phyloP scores from a whole-genome alignment of 2,888 invertebrate genomes.

The Prosapia bicincta region DNA sequence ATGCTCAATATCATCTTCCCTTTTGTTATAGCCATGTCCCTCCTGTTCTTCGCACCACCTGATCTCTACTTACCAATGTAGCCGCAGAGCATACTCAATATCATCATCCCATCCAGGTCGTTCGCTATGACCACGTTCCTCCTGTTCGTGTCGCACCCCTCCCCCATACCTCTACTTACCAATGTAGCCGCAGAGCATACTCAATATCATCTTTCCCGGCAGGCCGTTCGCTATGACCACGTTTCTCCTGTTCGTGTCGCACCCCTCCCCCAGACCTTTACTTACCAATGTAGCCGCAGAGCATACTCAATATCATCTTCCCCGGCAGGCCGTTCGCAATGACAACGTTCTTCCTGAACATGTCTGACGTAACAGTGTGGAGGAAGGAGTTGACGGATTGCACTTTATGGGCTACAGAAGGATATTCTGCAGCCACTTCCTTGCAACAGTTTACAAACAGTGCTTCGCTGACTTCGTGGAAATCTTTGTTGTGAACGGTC shows the following conservation, averaged over 20 bases:
- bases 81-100: no score
- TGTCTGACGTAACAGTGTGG: neutral
- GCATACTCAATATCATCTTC: neutral
- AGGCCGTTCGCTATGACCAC: slow-evolving; percentile 7
- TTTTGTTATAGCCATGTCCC: no score
- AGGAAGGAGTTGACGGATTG: neutral
- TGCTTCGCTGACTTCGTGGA: slow-evolving; percentile 7
- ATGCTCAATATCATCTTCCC: no score
- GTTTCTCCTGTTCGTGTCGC: slow-evolving; percentile 5
- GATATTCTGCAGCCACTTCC: neutral
- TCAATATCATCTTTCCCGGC: slow-evolving; percentile 8
- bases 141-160: no score
- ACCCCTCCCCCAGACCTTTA: no score
- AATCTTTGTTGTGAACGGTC: slow-evolving; percentile 3
- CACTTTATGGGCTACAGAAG: neutral
- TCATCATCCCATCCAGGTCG: no score
- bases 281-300: neutral
- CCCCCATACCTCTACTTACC: no score
- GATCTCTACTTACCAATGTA: no score
- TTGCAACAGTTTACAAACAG: neutral
- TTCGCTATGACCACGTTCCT: no score
- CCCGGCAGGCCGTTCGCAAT: slow-evolving; percentile 2
- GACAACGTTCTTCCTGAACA: slow-evolving; percentile 10
- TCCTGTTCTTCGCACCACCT: no score
- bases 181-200: neutral